phyloP scores from a whole-genome alignment of 1,140 invertebrate genomes.

The Atta cephalotes region DNA sequence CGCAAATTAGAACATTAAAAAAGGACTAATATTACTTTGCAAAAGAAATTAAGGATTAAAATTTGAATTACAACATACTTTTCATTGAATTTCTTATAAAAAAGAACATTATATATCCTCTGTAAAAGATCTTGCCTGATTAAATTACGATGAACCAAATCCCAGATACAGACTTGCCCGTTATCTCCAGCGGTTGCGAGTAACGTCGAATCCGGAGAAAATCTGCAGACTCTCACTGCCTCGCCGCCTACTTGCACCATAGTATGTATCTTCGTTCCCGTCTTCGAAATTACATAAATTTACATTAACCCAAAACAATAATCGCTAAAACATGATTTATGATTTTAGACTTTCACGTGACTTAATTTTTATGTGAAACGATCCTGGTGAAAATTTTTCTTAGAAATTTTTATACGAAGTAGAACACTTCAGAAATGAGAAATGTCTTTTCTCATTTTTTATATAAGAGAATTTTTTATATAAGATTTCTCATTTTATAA shows the following conservation, averaged over 20 bases:
- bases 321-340: constrained; percentile 17
- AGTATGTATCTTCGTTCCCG: constrained; percentile 88
- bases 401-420: too few relatives aligned
- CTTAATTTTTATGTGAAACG: neutral
- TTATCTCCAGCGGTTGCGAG: constrained; percentile 92
- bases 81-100: neutral
- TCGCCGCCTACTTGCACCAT: constrained; percentile 89
- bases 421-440: too few relatives aligned
- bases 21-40: neutral
- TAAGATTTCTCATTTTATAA: too few relatives aligned
- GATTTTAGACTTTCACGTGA: neutral
- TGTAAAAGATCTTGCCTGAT: constrained; percentile 85
- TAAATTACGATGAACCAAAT: constrained; percentile 88
- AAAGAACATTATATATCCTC: neutral
- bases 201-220: constrained; percentile 89
- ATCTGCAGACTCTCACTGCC: constrained; percentile 89
- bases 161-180: constrained; percentile 91
- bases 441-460: too few relatives aligned
- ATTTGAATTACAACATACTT: neutral
- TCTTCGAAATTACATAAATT: constrained; percentile 79
- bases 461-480: too few relatives aligned
- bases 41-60: too few relatives aligned
- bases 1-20: neutral
- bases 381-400: too few relatives aligned
- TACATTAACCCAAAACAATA: neutral